Evolutionary conservation across 2,113 vertebrate species (phyloP).

Genomic region (Nesoenas mayeri): DNA sequence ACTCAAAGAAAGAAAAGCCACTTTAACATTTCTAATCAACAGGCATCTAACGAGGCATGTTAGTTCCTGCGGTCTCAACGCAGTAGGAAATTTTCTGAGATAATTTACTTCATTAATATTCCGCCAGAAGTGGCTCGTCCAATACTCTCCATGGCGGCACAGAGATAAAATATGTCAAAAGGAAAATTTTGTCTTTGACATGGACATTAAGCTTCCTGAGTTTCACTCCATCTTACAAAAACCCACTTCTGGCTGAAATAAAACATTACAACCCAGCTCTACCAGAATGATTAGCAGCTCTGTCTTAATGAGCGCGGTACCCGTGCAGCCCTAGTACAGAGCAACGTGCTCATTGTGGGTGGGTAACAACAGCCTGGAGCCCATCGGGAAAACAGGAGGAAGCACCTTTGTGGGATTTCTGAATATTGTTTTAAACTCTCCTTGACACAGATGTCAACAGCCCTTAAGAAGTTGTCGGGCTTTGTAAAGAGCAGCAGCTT

Average conservation of each 20-base stretch:
- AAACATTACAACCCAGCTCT: background rate
- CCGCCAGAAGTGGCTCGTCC: slow-evolving; percentile 62
- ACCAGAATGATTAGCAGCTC: background rate
- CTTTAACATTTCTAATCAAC: slow-evolving; percentile 74
- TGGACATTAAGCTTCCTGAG: background rate
- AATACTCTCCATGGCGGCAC: background rate
- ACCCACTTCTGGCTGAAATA: background rate
- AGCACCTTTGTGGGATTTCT: background rate
- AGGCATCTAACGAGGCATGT: slow-evolving; percentile 73
- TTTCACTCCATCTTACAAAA: slow-evolving; percentile 28
- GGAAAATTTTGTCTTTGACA: slow-evolving; percentile 8
- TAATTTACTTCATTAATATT: slow-evolving; percentile 76
- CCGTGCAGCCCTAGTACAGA: accelerated
- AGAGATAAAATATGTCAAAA: slow-evolving; percentile 30
- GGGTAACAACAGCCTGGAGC: accelerated
- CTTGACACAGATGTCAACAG: background rate
- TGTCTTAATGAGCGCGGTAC: accelerated
- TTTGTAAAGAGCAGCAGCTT: background rate
- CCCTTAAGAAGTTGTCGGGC: background rate
- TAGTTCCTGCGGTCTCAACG: slow-evolving; percentile 67
- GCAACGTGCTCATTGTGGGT: background rate
- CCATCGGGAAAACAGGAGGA: background rate
- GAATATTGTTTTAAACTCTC: background rate
- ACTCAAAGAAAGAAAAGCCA: slow-evolving; percentile 68
- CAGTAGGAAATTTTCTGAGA: slow-evolving; percentile 65